These are phyloP conservation scores for Morpho helenor DNA, from an alignment of 2,888 invertebrate genomes.

Conservation along the genomic window DNA sequence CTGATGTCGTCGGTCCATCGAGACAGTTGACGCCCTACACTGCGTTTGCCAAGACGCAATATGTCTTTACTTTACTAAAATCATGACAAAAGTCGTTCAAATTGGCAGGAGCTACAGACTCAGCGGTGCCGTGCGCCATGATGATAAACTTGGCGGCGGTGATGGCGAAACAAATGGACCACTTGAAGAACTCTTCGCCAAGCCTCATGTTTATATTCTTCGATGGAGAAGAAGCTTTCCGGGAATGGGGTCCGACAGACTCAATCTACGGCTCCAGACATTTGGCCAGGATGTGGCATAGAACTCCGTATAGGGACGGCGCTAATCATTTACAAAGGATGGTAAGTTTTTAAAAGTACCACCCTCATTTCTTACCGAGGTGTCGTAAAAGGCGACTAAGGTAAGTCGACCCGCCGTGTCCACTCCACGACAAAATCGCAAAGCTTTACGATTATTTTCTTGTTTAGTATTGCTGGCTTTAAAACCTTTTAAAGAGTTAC, in stretches of 20 bases:
- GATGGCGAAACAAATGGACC: constrained; percentile 80
- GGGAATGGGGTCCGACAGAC: constrained; percentile 91
- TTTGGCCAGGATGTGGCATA: constrained; percentile 88
- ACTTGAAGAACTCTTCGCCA: constrained; percentile 65
- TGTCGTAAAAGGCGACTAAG: too few species aligned
- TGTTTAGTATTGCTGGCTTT: too few species aligned
- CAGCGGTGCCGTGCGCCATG: constrained; percentile 97
- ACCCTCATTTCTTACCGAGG: too few species aligned
- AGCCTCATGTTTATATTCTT: constrained; percentile 95
- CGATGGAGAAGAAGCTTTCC: constrained; percentile 98
- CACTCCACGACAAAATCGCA: too few species aligned
- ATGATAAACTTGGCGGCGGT: constrained; percentile 89
- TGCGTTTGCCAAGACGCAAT: too few species aligned
- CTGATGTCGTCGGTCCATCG: too few species aligned
- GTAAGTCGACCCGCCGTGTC: too few species aligned
- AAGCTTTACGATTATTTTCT: too few species aligned
- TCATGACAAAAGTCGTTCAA: neutral
- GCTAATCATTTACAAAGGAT: constrained; percentile 84
- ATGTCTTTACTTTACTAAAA: neutral
- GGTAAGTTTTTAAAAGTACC: constrained; percentile 66
- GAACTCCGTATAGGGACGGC: constrained; percentile 60
- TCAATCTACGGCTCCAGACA: constrained; percentile 97
- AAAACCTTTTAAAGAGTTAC: too few species aligned
- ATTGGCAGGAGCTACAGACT: constrained; percentile 90
- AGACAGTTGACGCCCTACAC: too few species aligned